Evolutionary conservation across 2,888 invertebrate species (phyloP), one percentile per base, ranked within the genome.

Genomic region (Ochropleura plecta): DNA sequence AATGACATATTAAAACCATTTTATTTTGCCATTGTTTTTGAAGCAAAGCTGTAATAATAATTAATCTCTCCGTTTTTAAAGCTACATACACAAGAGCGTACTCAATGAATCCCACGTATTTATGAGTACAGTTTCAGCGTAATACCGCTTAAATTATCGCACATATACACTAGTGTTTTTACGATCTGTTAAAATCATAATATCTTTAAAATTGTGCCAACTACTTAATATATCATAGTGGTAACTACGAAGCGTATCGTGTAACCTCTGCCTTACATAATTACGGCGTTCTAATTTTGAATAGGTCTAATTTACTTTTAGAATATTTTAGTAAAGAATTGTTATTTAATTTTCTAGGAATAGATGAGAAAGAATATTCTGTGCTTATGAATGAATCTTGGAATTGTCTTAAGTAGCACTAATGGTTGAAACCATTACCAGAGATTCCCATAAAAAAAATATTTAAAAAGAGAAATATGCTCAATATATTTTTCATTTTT

Each of bases 161-260:
- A 74, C 72, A 70, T 72, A 76, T 85, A 80, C 77, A 82, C 71
- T 75, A 60, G 6, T 51, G 40, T 84, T 87, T 91, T 92, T 90
- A 93, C 87, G 89, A 91, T 84, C 85, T 89, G 90, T 88, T 90
- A 88, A 88, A 89, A 91, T 82, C 81, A 83, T 90, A 75, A 86
- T 82, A 75, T 86, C 87, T 88, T 84, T 85, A 85, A 86, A 79
- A 84, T 83, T 83, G 74, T 79, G 77, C 82, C 88, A 81, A 86
- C 75, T 79, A 83, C 68, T 67, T 83, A 76, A 78, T 85, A 66
- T 80, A 82, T 77, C 80, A 88, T 84, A 81, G 76, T 80, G 76
- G 70, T 83, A 81, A 79, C 70, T 76, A 70, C 59, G 42, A 64
- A 20, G 3, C 63, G 72, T 65, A 73, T 77, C 78, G 71, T 76